Base-by-base conservation (phyloP, 1,140 invertebrate genomes). In the Bradysia coprophila region DNA sequence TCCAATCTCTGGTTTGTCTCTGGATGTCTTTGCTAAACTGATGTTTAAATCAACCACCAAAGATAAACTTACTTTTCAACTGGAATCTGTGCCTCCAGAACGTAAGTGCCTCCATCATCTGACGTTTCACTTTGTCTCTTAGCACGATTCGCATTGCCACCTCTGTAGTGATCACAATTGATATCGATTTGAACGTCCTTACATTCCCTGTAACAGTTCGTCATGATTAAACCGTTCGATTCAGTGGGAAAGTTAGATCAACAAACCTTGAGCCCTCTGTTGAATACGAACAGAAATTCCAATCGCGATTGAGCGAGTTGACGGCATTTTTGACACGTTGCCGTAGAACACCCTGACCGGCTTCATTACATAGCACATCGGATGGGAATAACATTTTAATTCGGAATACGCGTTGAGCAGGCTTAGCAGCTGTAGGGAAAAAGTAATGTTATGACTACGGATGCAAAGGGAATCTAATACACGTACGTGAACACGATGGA, bases 321-420 rank as follows among this genome's bases (percentile, higher is more conserved):
- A 94, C 79, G 15, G 87, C 86, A 49, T 80, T 77, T 47, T 81
- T 73, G 2, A 93, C 86, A 56, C 83, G 84, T 50, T 91, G 83
- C 45, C 84, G 73, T 0, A 94, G 65, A 2, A 94, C 89, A 40
- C 80, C 85, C 49, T 92, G 87, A 4, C 89, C 90, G 23, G 89
- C 88, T 61, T 91, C 86, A 51, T 92, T 93, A 57, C 90, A 94
- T 2, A 93, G 72, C 1, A 92, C 87, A 5, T 87, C 86, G 44
- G 84, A 89, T 42, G 88, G 86, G 81, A 93, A 93, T 41, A 88
- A 72, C 81, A 94, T 87, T 39, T 79, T 81, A 43, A 93, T 81
- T 55, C 81, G 88, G 67, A 93, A 93, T 1, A 94, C 87, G 33
- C 88, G 72, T 56, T 93, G 88, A 31, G 89, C 90, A 13, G 85